Conservation (phyloP, 2,113 vertebrate genomes). For the Progne subis region DNA sequence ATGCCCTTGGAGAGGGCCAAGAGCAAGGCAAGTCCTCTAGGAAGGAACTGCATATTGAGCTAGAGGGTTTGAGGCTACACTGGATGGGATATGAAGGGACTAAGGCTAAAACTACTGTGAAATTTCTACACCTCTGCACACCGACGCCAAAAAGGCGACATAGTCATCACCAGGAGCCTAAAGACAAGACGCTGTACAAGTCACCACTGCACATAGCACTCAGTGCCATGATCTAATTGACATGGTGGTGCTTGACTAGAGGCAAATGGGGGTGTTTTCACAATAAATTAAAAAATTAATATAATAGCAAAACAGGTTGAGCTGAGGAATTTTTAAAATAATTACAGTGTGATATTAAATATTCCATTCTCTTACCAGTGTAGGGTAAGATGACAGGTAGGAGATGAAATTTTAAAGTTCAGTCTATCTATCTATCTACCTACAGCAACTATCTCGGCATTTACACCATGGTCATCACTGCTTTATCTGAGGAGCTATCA, state of each 20-base stretch:
- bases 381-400: not conserved
- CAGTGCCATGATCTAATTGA: not conserved
- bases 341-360: not conserved
- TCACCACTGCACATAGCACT: not conserved
- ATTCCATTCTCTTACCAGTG: not conserved
- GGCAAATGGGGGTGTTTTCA: not conserved
- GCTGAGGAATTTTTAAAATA: not conserved
- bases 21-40: not conserved
- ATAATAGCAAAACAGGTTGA: not conserved
- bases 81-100: not conserved
- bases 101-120: not conserved
- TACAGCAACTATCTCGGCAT: slow-evolving; percentile 2
- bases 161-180: not conserved
- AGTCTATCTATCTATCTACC: slow-evolving; percentile 23
- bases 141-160: not conserved
- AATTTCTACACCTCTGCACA: not conserved
- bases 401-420: slow-evolving; percentile 50
- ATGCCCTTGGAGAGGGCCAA: not conserved
- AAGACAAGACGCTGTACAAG: not conserved
- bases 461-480: slow-evolving; percentile 26
- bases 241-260: not conserved
- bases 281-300: not conserved
- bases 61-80: not conserved
- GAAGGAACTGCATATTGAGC: not conserved
- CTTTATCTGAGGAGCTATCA: slow-evolving; percentile 49